These are phyloP conservation scores for Rhea americana DNA, from an alignment of 2,113 vertebrate species.

Conservation along the genomic window DNA sequence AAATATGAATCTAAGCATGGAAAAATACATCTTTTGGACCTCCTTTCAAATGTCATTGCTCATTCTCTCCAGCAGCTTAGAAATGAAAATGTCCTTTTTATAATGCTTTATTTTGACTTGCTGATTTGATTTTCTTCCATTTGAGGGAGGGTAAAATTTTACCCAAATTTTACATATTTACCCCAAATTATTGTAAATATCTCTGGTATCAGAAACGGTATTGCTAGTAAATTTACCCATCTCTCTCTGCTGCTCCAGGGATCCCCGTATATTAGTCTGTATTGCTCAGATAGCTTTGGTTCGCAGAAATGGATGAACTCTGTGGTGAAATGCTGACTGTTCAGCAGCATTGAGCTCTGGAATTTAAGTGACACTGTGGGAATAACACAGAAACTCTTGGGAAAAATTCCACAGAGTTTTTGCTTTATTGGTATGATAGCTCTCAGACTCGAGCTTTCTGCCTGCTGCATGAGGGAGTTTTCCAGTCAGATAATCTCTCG, in stretches of 20 bases:
- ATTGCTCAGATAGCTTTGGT: not conserved
- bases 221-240: not conserved
- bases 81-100: slow-evolving; percentile 38
- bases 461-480: not conserved
- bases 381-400: not conserved
- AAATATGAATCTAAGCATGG: slow-evolving; percentile 37
- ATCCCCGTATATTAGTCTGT: not conserved
- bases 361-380: slow-evolving; percentile 17
- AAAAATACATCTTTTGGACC: slow-evolving; percentile 60
- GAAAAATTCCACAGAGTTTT: not conserved
- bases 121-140: not conserved
- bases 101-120: slow-evolving; percentile 25
- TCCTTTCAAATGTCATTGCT: slow-evolving; percentile 39
- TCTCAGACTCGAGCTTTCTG: not conserved
- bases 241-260: not conserved
- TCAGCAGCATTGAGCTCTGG: not conserved
- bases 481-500: not conserved
- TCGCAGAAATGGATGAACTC: not conserved
- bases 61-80: slow-evolving; percentile 37
- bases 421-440: not conserved
- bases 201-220: not conserved
- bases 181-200: not conserved
- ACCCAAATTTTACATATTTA: not conserved
- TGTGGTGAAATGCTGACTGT: not conserved
- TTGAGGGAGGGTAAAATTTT: not conserved